Evolutionary conservation across 2,888 invertebrate genomes (phyloP).

Genomic region (Drosophila limbata): DNA sequence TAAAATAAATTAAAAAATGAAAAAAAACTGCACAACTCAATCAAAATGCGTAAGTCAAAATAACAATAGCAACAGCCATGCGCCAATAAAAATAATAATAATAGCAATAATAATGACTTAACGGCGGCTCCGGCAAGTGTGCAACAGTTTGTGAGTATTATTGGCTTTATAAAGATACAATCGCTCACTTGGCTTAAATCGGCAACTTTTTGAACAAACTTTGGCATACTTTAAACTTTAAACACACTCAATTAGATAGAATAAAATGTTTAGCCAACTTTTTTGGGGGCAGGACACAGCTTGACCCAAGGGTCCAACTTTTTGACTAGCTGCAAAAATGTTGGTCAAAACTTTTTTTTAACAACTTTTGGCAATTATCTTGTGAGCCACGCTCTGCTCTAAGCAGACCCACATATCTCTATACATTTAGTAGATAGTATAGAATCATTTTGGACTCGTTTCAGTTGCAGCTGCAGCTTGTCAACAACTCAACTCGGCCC

Average conservation of each 20-base stretch:
- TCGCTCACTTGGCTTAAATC: constrained; percentile 56
- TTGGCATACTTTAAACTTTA: constrained; percentile 78
- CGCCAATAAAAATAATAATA: constrained; percentile 17
- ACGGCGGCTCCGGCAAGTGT: constrained; percentile 9
- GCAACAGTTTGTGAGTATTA: constrained; percentile 62
- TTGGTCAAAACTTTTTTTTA: constrained; percentile 66
- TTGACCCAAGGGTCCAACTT: constrained; percentile 76
- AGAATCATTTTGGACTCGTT: constrained; percentile 19
- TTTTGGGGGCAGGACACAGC: constrained; percentile 62
- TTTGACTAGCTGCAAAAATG: constrained; percentile 75
- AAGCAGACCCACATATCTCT: constrained; percentile 40
- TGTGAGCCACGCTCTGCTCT: constrained; percentile 61
- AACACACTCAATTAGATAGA: constrained; percentile 81
- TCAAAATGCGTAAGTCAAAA: constrained; percentile 65
- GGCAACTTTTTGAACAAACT: constrained; percentile 64
- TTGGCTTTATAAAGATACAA: constrained; percentile 51
- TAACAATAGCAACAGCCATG: constrained; percentile 40
- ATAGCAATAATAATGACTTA: constrained; percentile 22
- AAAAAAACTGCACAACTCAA: constrained; percentile 62
- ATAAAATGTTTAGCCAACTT: constrained; percentile 79
- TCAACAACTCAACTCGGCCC: constrained; percentile 37
- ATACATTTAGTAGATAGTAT: background rate
- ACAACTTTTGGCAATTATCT: constrained; percentile 83
- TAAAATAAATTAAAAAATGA: constrained; percentile 72
- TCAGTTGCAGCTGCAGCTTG: constrained; percentile 51